These are phyloP conservation scores for Drosophila kohkoa DNA, from an alignment of 1,140 invertebrate species.

Conservation along the genomic window DNA sequence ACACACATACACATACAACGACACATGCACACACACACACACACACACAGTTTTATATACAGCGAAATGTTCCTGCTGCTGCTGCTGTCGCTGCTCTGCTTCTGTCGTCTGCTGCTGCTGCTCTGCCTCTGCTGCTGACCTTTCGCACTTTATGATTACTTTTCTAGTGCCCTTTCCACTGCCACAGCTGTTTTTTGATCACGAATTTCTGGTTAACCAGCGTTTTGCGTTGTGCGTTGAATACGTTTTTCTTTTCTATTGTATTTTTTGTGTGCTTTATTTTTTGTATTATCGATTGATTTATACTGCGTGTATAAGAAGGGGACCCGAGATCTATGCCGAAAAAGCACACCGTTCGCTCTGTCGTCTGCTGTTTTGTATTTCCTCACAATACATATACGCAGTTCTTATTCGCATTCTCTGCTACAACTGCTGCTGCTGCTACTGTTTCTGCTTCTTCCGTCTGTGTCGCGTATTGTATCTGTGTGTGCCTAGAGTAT, in stretches of 20 bases:
- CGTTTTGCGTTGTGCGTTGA: constrained; percentile 30
- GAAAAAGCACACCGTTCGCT: constrained; percentile 53
- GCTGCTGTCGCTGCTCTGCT: constrained; percentile 7
- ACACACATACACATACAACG: constrained; percentile 59
- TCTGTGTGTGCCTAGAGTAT: neutral
- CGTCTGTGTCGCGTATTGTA: constrained; percentile 22
- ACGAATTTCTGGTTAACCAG: constrained; percentile 33
- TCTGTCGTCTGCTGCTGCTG: constrained; percentile 30
- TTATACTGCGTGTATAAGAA: constrained; percentile 19
- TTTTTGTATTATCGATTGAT: constrained; percentile 14
- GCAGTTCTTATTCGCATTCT: constrained; percentile 60
- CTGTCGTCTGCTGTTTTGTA: constrained; percentile 58
- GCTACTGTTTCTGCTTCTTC: constrained; percentile 35
- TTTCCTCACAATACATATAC: constrained; percentile 53
- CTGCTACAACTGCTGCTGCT: constrained; percentile 41
- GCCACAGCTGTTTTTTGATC: constrained; percentile 51
- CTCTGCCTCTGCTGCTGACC: constrained; percentile 62
- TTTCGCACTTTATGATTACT: constrained; percentile 78
- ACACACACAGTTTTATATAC: constrained; percentile 51
- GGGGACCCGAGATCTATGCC: constrained; percentile 39
- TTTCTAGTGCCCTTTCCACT: constrained; percentile 62
- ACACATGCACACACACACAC: constrained; percentile 49
- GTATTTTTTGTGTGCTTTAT: too few species aligned
- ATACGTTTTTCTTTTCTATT: neutral
- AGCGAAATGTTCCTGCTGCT: constrained; percentile 56